These are phyloP conservation scores for Dipus sagitta DNA, from an alignment of 2,797 vertebrate genomes.

Conservation along the genomic window DNA sequence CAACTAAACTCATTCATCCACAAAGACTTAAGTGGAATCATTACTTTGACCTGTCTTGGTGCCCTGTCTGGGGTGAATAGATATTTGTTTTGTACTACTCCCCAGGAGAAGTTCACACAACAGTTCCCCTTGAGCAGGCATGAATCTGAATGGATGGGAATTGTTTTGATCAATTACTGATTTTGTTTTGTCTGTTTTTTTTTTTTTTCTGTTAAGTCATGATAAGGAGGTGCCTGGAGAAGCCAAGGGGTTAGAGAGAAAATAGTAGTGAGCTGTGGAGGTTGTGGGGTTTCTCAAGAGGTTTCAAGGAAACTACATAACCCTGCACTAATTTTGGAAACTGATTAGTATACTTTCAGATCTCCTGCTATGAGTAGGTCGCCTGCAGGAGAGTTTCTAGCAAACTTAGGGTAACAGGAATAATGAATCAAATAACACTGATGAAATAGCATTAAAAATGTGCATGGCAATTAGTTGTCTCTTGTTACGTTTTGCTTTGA, in stretches of 20 bases:
- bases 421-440: background rate
- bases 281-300: background rate
- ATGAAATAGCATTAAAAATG: background rate
- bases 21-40: too few species aligned
- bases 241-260: background rate
- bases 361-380: background rate
- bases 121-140: too few species aligned
- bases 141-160: background rate
- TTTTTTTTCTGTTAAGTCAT: background rate
- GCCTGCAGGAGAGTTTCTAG: background rate
- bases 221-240: background rate
- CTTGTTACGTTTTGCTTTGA: conserved; percentile 13
- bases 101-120: too few species aligned
- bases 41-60: too few species aligned
- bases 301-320: background rate
- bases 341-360: background rate
- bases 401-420: background rate
- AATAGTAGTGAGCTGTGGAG: background rate
- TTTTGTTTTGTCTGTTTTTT: conserved; percentile 8
- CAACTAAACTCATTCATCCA: too few species aligned
- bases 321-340: background rate
- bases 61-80: too few species aligned
- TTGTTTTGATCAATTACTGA: background rate
- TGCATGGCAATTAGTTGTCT: background rate
- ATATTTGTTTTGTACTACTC: too few species aligned